These are phyloP conservation scores for Lepidocolaptes lacrymiger DNA, from an alignment of 2,797 vertebrate genomes.

Conservation along the genomic window DNA sequence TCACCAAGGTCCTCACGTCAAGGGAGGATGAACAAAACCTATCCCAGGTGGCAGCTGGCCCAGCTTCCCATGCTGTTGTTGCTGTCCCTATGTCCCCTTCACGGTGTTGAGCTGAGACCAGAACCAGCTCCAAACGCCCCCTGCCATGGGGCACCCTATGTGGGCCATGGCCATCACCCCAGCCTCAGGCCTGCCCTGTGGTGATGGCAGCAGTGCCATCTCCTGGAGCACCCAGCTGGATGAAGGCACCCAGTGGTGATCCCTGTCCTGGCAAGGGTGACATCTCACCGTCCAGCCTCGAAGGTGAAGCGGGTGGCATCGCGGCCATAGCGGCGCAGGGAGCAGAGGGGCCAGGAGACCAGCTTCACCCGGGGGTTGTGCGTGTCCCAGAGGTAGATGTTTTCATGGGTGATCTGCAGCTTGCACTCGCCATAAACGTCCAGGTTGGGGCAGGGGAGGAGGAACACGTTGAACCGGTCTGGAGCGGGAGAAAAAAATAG, in stretches of 20 bases:
- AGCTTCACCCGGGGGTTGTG: constrained; percentile 87
- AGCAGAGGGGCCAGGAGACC: constrained; percentile 88
- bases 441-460: constrained; percentile 86
- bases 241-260: fast-evolving
- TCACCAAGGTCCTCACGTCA: background rate
- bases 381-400: constrained; percentile 91
- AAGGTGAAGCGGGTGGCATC: constrained; percentile 88
- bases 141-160: fast-evolving
- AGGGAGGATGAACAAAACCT: background rate
- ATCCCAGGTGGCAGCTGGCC: background rate
- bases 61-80: background rate
- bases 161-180: background rate
- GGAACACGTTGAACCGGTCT: constrained; percentile 89
- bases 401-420: constrained; percentile 90
- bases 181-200: background rate
- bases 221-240: background rate
- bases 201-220: background rate
- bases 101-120: background rate
- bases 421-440: constrained; percentile 88
- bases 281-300: constrained; percentile 83
- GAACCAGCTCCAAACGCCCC: background rate
- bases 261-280: background rate
- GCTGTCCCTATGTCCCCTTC: background rate
- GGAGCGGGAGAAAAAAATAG: background rate
- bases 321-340: constrained; percentile 85